A percentile compares a stretch with the other conserved stretches of the same genome.
These are phyloP conservation scores for Engraulis encrasicolus DNA, from an alignment of 2,113 vertebrate genomes.

Conservation along the genomic window DNA sequence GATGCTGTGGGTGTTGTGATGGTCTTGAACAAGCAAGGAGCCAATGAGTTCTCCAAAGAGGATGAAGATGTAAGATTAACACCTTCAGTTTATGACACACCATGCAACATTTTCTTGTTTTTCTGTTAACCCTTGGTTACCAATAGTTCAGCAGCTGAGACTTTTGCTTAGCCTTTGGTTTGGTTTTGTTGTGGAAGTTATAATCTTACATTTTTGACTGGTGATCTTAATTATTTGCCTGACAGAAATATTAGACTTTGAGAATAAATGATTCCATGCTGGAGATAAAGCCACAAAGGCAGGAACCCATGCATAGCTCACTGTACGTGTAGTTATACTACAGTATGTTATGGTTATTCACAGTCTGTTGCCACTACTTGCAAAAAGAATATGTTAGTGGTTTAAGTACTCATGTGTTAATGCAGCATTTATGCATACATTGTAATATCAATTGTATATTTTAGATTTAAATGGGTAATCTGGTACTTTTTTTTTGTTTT, in stretches of 20 bases:
- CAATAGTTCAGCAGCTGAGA: neutral
- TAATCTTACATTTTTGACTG: conserved; percentile 30
- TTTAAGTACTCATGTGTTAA: no score
- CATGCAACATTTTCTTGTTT: neutral
- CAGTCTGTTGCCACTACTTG: neutral
- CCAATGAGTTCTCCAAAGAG: conserved; percentile 79
- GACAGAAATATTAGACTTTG: no score
- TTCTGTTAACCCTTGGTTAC: neutral
- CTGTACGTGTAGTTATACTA: neutral
- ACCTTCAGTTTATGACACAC: neutral
- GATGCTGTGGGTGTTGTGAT: conserved; percentile 84
- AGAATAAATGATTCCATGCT: no score
- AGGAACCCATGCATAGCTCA: no score
- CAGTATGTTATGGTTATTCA: neutral
- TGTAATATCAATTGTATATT: no score
- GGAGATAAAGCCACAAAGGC: no score
- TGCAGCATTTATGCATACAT: no score
- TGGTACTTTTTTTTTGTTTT: no score
- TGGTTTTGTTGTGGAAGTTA: neutral
- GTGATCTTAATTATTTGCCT: neutral
- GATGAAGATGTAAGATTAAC: conserved; percentile 81
- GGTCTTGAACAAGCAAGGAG: conserved; percentile 84
- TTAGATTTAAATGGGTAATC: no score
- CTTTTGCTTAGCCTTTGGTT: no score
- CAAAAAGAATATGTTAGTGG: neutral